Evolutionary conservation across 1,140 invertebrate species (phyloP).

Genomic region (Neodiprion fabricii): DNA sequence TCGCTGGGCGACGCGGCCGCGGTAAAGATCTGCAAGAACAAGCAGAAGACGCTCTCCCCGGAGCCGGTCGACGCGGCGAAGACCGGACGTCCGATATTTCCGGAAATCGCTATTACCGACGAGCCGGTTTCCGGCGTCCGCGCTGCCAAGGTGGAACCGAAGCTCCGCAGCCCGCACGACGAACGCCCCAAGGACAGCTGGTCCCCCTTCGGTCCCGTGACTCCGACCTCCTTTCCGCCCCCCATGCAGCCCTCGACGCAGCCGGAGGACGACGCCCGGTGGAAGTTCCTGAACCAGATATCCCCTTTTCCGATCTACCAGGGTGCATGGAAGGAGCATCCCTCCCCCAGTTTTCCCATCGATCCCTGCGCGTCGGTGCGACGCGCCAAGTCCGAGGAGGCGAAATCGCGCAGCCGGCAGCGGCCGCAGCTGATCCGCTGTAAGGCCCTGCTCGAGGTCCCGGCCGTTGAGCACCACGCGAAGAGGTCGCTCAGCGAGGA

Average conservation of each 20-base stretch:
- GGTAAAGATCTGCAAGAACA: conserved; percentile 54
- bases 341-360: conserved; percentile 6
- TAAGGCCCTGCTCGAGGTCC: conserved; percentile 52
- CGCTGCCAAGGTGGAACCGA: conserved; percentile 56
- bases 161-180: conserved; percentile 46
- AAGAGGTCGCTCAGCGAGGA: conserved; percentile 58
- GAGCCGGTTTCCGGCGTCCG: conserved; percentile 42
- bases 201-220: conserved; percentile 47
- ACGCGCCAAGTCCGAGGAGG: conserved; percentile 32
- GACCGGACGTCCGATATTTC: conserved; percentile 51
- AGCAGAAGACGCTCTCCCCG: conserved; percentile 46
- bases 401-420: conserved; percentile 35
- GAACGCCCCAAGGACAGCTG: conserved; percentile 31
- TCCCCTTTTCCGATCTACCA: conserved; percentile 57
- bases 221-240: conserved; percentile 53
- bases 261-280: conserved; percentile 42
- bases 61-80: conserved; percentile 56
- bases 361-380: conserved; percentile 31
- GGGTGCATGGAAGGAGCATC: conserved; percentile 58
- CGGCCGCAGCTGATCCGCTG: conserved; percentile 51
- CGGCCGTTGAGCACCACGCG: conserved; percentile 35
- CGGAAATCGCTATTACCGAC: conserved; percentile 48
- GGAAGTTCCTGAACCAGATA: conserved; percentile 52
- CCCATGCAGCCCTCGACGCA: conserved; percentile 30
- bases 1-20: conserved; percentile 29